These are phyloP conservation scores for Eilema griseolum DNA, from an alignment of 2,888 invertebrate species.

Conservation along the genomic window DNA sequence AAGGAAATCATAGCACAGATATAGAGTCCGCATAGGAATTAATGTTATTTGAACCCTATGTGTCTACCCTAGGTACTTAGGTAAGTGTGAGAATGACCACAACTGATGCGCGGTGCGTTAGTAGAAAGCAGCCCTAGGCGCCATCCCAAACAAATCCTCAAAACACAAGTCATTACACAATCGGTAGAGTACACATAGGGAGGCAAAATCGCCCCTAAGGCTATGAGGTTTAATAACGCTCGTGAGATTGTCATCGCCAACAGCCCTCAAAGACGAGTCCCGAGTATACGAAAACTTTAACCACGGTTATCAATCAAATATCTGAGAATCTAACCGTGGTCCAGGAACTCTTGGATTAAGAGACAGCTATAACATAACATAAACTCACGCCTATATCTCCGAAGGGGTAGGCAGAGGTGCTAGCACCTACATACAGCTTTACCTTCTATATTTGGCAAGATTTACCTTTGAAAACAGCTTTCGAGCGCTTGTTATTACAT, in stretches of 20 bases:
- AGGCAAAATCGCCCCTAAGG: background rate
- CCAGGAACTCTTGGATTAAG: too few relatives aligned
- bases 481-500: too few relatives aligned
- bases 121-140: background rate
- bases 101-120: background rate
- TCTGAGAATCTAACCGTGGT: too few relatives aligned
- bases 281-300: background rate
- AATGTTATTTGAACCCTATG: background rate
- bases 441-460: too few relatives aligned
- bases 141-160: background rate
- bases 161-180: background rate
- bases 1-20: background rate
- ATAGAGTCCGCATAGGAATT: background rate
- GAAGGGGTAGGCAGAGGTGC: too few relatives aligned
- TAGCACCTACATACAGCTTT: too few relatives aligned
- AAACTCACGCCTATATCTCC: too few relatives aligned
- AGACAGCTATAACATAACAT: too few relatives aligned
- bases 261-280: background rate
- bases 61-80: background rate
- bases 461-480: too few relatives aligned
- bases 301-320: too few relatives aligned
- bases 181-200: background rate
- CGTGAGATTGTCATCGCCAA: background rate
- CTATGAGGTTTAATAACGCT: background rate
- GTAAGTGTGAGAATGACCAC: background rate